Base-by-base conservation (phyloP, 2,113 vertebrate genomes). In the Apteryx mantelli region DNA sequence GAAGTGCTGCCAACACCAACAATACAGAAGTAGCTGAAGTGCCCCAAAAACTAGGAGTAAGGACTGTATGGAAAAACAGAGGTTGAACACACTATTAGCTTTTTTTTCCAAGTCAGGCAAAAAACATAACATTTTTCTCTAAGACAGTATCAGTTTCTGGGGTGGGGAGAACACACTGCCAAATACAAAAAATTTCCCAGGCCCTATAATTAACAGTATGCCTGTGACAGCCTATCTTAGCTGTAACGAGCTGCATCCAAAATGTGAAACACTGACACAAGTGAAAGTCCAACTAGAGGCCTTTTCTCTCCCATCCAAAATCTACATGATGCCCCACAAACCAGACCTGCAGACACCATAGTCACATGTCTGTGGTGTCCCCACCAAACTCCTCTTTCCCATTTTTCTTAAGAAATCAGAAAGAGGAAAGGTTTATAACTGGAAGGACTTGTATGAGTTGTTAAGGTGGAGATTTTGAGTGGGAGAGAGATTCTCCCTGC, bases 231-330 rank as follows among this genome's bases (percentile, higher is more conserved):
- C 19, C 46, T 84, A 36, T 90, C 78, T 87, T 76, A 76, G 56
- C 56, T 83, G 13, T 66, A 46, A 44, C 56, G 38, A 92, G 48
- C 64, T 87, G 86, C 64, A 76, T 81, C 58, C 63, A 44, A 87
- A 80, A 94, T 86, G 52, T 76, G 88, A 86, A 91, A 86, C 64
- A 64, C 20, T 89, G 36, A 48, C 60, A 73, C 34, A 77, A 95
- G 56, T 61, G 44, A 69, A 93, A 89, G 83, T 66, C 60, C 71
- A 83, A 10, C 26, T 40, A 48, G 65, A 84, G 32, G 14, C 53
- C 68, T 28, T 55, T 77, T 53, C 46, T 80, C 55, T 36, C 25
- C 34, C 25, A 32, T 48, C 42, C 42, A 66, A 40, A 38, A 90
- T 34, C 42, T 32, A 63, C 22, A n/a, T n/a, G 21, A 80, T 22